Base-by-base conservation (phyloP, 2,797 vertebrate species). In the Bufotes viridis region DNA sequence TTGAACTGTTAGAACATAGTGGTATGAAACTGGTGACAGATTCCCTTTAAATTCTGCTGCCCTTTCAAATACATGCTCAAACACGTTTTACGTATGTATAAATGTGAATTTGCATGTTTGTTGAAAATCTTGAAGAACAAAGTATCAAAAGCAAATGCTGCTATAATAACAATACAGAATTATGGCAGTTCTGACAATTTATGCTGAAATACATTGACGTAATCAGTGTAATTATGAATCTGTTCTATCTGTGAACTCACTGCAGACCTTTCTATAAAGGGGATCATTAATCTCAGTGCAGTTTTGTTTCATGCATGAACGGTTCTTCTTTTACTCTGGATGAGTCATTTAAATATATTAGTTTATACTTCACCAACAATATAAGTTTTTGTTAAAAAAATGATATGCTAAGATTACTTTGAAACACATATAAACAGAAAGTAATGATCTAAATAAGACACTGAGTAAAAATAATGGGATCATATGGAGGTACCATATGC, bases 281-380 rank as follows among this genome's bases (percentile, higher is more conserved):
- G 29, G 17, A 74, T 42, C 15, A 74, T 74, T 42, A 42, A 74
- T 74, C 29, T 74, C 70, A 49, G 29, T 34, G 34, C 26, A 74
- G 15, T 74, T 20, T 74, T 74, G 34, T 42, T 74, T 74, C 70
- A 74, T 49, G 70, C 70, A 49, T 74, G 70, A 74, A 20, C 15
- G 4, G 1, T 49, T 18, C 34, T 49, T 74, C 8, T 1, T 20
- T 74, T 70, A 70, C 29, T 17, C 1, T 29, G 26, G 26, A 34
- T 29, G 15, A 17, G 14, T 34, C 67, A 65, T 65, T 69, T 17
- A 29, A 70, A 74, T 20, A 74, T 49, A 74, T 34, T 72, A 17
- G n/a, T 69, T 26, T 14, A 72, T 34, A 42, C 29, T 72, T 69
- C 24, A 29, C 65, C 6, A 15, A 72, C 4, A 74, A 74, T 42